Percentiles rank a stretch among this genome's conserved stretches.
These are phyloP conservation scores for Meda fulgida DNA, from an alignment of 2,797 vertebrate genomes.

Conservation along the genomic window DNA sequence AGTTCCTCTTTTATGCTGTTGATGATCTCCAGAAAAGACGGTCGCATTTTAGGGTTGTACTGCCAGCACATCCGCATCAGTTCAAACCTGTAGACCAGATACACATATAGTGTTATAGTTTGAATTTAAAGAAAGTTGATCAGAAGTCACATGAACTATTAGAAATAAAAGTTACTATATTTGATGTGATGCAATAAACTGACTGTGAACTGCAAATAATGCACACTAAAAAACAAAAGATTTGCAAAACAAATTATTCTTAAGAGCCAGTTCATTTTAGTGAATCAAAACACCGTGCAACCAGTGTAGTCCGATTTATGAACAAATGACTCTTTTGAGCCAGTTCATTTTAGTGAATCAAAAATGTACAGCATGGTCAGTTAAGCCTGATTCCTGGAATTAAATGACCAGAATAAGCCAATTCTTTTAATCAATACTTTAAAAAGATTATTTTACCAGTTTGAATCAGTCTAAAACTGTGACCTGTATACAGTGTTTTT, in stretches of 20 bases:
- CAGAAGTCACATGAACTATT: not conserved
- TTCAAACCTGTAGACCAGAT: conserved; percentile 84
- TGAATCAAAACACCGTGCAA: not conserved
- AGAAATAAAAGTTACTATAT: not conserved
- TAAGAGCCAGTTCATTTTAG: not conserved
- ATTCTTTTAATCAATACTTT: not conserved
- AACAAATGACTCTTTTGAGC: not conserved
- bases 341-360: not conserved
- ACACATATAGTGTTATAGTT: conserved; percentile 19
- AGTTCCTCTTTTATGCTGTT: conserved; percentile 94
- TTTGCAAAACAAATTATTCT: not conserved
- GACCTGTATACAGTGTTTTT: not conserved
- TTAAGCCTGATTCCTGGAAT: not conserved
- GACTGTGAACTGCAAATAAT: not conserved
- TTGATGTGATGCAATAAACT: not conserved
- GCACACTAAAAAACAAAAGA: not conserved
- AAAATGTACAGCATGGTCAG: not conserved
- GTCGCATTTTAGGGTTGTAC: conserved; percentile 97
- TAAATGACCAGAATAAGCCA: not conserved
- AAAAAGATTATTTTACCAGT: not conserved
- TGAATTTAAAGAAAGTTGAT: not conserved
- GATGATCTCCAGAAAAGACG: conserved; percentile 97
- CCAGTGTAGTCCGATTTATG: not conserved
- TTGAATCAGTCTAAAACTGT: not conserved
- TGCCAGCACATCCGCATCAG: conserved; percentile 99